phyloP scores from a whole-genome alignment of 2,888 invertebrate species.

The Podabrus alpinus region DNA sequence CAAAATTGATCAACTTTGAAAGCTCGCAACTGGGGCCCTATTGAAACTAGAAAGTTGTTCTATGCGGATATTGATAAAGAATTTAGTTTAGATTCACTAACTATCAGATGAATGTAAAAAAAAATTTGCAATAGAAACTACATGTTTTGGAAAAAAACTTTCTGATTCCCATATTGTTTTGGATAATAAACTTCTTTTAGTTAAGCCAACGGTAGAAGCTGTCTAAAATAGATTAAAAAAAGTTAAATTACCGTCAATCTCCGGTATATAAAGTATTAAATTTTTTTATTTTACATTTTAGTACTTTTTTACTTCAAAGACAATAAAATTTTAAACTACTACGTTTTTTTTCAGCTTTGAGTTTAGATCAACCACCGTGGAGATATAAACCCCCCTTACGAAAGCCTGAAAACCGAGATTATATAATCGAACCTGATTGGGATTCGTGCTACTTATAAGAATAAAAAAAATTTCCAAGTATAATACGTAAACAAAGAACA shows the following conservation, averaged over 20 bases:
- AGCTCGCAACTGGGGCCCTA: too few species aligned
- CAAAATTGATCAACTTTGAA: too few species aligned
- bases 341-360: conserved; percentile 37
- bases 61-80: too few species aligned
- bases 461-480: conserved; percentile 6
- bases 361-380: conserved; percentile 46
- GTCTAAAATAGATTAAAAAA: too few species aligned
- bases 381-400: conserved; percentile 41
- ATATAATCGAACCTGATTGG: conserved; percentile 53
- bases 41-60: too few species aligned
- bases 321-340: not conserved
- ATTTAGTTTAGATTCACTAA: too few species aligned
- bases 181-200: not conserved
- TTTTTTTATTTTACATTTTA: not conserved
- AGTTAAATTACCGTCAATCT: not conserved
- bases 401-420: conserved; percentile 47
- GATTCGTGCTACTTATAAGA: conserved; percentile 37
- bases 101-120: too few species aligned
- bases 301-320: not conserved
- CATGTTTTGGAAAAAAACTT: too few species aligned
- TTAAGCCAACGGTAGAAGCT: too few species aligned
- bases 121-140: too few species aligned
- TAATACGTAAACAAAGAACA: not conserved
- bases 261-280: not conserved
- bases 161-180: too few species aligned